Base-by-base conservation (phyloP, 2,888 invertebrate species). In the Lissocephala sabroskyi region DNA sequence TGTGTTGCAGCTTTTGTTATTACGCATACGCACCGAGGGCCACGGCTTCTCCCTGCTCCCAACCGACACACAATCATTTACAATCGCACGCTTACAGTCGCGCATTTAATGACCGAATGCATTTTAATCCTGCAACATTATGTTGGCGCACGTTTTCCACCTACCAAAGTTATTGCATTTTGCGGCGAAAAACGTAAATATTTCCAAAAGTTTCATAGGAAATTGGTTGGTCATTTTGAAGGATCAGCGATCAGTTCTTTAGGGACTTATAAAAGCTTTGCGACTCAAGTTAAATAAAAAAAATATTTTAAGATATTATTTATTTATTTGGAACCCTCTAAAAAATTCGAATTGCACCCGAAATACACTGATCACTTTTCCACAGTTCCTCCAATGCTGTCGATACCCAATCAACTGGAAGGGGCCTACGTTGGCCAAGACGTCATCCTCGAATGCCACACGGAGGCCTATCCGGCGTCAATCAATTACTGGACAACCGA, bases 401-500 rank as follows among this genome's bases (percentile, higher is more conserved):
- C 95, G 65, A 96, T 96, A 82, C 94, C 95, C 43, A 95, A 95
- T 86, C 96, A 96, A 86, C 87, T 96, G 82, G 95, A 95, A 84
- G 95, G 92, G 35, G 95, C 95, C 50, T 94, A 95, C 84, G 85
- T 94, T 58, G 94, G 95, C 4, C 95, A 95, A 85, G 93, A 95
- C 82, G 94, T 95, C 52, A 90, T 92, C 35, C 86, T 96, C 59
- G 95, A 94, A 85, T 96, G 96, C 82, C 93, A 94, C 84, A 95
- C 95, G 0, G 96, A 96, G 84, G 95, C 96, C 35, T 95, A 93
- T 84, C 96, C 96, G 28, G 92, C 92, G 58, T 95, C 96, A 45
- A 95, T 96, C 83, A 96, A 95, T 87, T 96, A 96, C 84, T 96
- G 96, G 96, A 95, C 95, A 29, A 95, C 93, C 5, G 94, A 95